Percentiles rank a stretch among this genome's conserved stretches.
Conservation (phyloP, 2,888 invertebrate species). For the Dicyrtomina minuta region DNA sequence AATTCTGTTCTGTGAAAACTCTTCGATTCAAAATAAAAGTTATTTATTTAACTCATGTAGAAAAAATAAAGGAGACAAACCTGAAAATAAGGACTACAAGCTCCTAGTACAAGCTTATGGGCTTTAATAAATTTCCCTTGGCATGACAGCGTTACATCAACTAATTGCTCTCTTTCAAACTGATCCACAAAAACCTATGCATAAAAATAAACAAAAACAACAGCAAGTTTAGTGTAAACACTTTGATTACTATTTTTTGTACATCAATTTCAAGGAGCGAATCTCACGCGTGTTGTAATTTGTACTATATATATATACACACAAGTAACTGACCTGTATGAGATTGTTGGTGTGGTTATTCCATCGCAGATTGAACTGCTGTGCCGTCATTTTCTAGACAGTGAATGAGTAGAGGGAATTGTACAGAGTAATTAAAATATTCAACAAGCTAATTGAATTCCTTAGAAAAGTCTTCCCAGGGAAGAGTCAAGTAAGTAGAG, state of each 20-base stretch:
- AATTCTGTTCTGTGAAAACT: neutral
- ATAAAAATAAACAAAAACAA: conserved; percentile 22
- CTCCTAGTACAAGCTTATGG: conserved; percentile 61
- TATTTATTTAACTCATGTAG: no score
- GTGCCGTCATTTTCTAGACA: conserved; percentile 44
- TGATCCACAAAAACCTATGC: conserved; percentile 58
- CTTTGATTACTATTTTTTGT: no score
- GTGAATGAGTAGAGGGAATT: no score
- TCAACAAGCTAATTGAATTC: no score
- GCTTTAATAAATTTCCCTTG: conserved; percentile 60
- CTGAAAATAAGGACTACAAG: conserved; percentile 60
- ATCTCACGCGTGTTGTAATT: no score
- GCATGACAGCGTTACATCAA: conserved; percentile 60
- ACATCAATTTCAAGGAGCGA: no score
- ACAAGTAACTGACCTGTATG: conserved; percentile 55
- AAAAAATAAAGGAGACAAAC: conserved; percentile 54
- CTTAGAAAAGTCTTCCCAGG: no score
- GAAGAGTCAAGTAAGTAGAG: no score
- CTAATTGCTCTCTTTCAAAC: conserved; percentile 57
- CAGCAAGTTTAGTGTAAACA: neutral
- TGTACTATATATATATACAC: no score
- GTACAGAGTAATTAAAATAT: no score
- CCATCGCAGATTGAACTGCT: conserved; percentile 60
- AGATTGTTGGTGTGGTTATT: conserved; percentile 61
- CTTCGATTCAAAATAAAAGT: neutral